phyloP scores from a whole-genome alignment of 2,113 vertebrate genomes.

The Plecotus auritus region DNA sequence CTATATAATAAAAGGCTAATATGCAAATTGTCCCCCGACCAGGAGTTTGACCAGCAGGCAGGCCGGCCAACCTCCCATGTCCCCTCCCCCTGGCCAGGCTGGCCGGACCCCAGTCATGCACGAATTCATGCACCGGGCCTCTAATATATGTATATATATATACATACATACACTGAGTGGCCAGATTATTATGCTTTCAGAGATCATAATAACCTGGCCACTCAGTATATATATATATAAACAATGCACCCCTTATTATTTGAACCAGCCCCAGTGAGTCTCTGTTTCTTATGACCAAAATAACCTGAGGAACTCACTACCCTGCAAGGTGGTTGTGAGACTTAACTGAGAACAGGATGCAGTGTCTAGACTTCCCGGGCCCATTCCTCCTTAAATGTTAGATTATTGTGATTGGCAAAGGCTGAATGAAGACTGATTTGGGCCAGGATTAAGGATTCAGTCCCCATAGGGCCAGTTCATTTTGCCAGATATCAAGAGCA shows the following conservation, averaged over 20 bases:
- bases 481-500: background rate
- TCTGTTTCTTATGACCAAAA: slow-evolving; percentile 24
- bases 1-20: too few species aligned
- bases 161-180: too few species aligned
- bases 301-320: background rate
- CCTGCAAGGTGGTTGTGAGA: background rate
- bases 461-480: background rate
- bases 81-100: too few species aligned
- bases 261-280: background rate
- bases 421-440: background rate
- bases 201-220: too few species aligned
- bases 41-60: too few species aligned
- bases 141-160: too few species aligned
- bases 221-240: background rate
- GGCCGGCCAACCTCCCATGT: too few species aligned
- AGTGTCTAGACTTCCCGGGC: background rate
- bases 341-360: background rate
- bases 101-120: too few species aligned
- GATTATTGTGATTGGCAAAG: background rate
- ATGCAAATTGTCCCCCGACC: too few species aligned
- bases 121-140: too few species aligned
- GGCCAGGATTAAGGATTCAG: background rate
- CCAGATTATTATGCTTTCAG: too few species aligned
- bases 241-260: slow-evolving; percentile 12
- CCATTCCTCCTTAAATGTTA: background rate